Evolutionary conservation across 2,888 invertebrate species (phyloP).

Genomic region (Cosmopolites sordidus): DNA sequence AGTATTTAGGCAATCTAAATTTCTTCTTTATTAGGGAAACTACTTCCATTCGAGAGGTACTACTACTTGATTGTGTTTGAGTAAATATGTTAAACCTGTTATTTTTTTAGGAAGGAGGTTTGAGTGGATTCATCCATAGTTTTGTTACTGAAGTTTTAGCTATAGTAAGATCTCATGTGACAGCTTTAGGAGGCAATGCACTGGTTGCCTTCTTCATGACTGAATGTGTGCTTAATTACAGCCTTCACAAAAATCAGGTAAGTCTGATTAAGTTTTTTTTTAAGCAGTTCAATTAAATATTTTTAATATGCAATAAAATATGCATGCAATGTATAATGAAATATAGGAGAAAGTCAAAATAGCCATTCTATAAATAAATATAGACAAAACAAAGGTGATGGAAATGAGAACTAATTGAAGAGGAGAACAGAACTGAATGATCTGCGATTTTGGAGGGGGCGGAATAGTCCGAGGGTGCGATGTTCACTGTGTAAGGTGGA

Average conservation of each 20-base stretch:
- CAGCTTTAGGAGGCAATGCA: conserved; percentile 90
- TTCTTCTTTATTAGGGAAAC: conserved; percentile 95
- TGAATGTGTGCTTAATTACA: conserved; percentile 85
- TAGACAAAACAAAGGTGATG: too few species aligned
- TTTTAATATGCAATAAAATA: background rate
- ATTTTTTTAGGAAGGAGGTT: conserved; percentile 69
- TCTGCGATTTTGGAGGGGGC: too few species aligned
- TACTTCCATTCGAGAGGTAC: conserved; percentile 79
- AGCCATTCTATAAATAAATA: too few species aligned
- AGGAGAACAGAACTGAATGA: too few species aligned
- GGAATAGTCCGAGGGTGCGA: too few species aligned
- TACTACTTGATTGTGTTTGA: conserved; percentile 19
- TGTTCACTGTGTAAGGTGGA: too few species aligned
- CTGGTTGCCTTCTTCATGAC: conserved; percentile 92
- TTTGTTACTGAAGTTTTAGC: conserved; percentile 91
- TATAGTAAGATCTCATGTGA: conserved; percentile 88
- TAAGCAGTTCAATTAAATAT: background rate
- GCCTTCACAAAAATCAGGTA: conserved; percentile 96
- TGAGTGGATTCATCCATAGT: conserved; percentile 91
- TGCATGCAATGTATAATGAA: background rate
- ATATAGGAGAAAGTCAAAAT: too few species aligned
- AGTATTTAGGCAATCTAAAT: conserved; percentile 85
- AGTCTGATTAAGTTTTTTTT: conserved; percentile 30
- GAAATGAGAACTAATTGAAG: too few species aligned
- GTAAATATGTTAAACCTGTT: too few species aligned